A percentile compares a stretch with the other conserved stretches of the same genome.
Conservation (phyloP, 1,140 invertebrate species). For the Sarcophaga peregrina region DNA sequence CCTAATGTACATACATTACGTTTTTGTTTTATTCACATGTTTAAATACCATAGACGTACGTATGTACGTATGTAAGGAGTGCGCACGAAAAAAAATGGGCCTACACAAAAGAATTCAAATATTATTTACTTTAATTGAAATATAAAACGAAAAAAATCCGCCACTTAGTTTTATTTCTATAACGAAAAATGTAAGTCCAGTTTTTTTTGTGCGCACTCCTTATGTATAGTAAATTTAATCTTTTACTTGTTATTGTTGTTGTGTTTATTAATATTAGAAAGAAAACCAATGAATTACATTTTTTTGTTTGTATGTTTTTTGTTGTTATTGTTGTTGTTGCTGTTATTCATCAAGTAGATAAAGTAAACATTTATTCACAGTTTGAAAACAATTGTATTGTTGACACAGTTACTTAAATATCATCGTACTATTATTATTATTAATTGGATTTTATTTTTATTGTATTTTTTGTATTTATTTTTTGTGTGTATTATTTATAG, state of each 20-base stretch:
- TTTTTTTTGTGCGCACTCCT: too few species aligned
- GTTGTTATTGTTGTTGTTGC: neutral
- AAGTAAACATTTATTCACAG: constrained; percentile 39
- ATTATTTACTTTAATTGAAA: too few species aligned
- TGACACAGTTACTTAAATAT: constrained; percentile 3
- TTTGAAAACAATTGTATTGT: constrained; percentile 19
- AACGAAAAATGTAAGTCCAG: too few species aligned
- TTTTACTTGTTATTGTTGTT: constrained; percentile 15
- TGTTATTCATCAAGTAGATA: constrained; percentile 29
- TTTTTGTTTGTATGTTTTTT: constrained; percentile 18
- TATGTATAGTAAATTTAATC: neutral
- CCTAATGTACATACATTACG: too few species aligned
- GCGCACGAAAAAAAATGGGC: too few species aligned
- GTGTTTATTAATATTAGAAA: neutral
- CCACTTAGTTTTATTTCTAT: too few species aligned
- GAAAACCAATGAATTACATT: constrained; percentile 40
- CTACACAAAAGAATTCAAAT: too few species aligned
- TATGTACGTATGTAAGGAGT: too few species aligned
- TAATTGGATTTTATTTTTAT: neutral
- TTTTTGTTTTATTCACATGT: too few species aligned
- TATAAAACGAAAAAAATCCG: too few species aligned
- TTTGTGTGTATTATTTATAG: neutral
- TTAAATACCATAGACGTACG: too few species aligned
- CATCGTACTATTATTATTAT: too few species aligned
- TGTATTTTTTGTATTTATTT: neutral